These are phyloP conservation scores for Sialia sialis DNA, from an alignment of 2,113 vertebrate genomes.

Conservation along the genomic window DNA sequence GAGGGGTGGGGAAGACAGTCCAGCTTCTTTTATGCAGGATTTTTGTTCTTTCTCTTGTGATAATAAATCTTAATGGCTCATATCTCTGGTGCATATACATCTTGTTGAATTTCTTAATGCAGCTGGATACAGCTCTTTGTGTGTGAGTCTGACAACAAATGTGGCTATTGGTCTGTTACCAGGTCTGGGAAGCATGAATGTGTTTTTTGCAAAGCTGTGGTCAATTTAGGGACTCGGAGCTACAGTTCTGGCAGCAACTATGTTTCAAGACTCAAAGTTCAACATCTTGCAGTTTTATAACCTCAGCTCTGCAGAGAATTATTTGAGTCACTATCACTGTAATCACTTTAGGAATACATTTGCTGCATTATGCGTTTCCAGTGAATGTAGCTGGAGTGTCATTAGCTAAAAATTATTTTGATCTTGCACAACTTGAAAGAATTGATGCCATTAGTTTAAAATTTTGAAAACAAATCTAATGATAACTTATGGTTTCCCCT, in stretches of 20 bases:
- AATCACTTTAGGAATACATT: background rate
- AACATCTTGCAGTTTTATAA: background rate
- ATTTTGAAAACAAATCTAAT: background rate
- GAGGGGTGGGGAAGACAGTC: background rate
- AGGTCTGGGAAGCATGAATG: background rate
- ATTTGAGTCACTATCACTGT: background rate
- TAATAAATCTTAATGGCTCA: background rate
- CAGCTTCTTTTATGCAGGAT: background rate
- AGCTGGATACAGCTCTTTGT: background rate
- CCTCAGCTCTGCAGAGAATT: background rate
- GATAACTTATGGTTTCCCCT: background rate
- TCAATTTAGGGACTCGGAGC: background rate
- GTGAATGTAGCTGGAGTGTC: background rate
- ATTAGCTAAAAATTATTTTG: conserved; percentile 3
- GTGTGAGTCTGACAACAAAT: background rate
- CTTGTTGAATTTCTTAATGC: background rate
- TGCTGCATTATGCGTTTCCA: background rate
- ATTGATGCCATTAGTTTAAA: background rate
- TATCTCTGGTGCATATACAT: background rate
- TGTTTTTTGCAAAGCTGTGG: background rate
- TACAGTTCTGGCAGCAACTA: background rate
- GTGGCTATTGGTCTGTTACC: background rate
- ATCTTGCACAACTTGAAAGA: background rate
- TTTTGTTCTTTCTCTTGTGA: background rate
- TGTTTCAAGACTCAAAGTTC: background rate